phyloP scores from a whole-genome alignment of 1,140 invertebrate species.

The Drosophila setifemur region DNA sequence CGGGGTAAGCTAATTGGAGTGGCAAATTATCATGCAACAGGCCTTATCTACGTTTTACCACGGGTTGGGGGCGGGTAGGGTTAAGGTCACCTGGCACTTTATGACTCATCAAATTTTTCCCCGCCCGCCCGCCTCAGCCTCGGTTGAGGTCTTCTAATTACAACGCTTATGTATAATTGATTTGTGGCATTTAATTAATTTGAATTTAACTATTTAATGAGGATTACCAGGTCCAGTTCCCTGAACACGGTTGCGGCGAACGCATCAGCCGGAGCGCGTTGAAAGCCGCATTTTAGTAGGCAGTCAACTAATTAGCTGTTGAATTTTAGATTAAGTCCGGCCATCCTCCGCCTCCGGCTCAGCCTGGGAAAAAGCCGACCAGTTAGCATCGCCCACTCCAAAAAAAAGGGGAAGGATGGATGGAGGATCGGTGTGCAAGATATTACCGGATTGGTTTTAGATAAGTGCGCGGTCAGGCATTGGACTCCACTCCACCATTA shows the following conservation, averaged over 20 bases:
- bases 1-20: constrained; percentile 74
- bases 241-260: constrained; percentile 22
- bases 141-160: constrained; percentile 74
- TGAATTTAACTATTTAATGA: constrained; percentile 81
- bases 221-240: constrained; percentile 58
- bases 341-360: constrained; percentile 8
- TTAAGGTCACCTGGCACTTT: constrained; percentile 19
- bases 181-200: constrained; percentile 80
- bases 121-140: not conserved
- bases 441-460: not conserved
- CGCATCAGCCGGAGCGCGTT: constrained; percentile 37
- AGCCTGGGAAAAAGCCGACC: constrained; percentile 8
- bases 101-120: constrained; percentile 32
- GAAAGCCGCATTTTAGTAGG: constrained; percentile 74
- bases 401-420: not conserved
- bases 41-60: constrained; percentile 7
- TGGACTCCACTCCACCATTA: not conserved
- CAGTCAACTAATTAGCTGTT: constrained; percentile 71
- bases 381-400: constrained; percentile 4
- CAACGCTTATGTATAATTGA: constrained; percentile 78
- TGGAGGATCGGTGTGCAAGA: not conserved
- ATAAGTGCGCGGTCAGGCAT: constrained; percentile 12
- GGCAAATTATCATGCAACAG: constrained; percentile 67
- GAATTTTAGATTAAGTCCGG: constrained; percentile 72
- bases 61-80: not conserved